Evolutionary conservation across 2,888 invertebrate species (phyloP), one percentile per base, ranked within the genome.

Genomic region (Lingula anatina): DNA sequence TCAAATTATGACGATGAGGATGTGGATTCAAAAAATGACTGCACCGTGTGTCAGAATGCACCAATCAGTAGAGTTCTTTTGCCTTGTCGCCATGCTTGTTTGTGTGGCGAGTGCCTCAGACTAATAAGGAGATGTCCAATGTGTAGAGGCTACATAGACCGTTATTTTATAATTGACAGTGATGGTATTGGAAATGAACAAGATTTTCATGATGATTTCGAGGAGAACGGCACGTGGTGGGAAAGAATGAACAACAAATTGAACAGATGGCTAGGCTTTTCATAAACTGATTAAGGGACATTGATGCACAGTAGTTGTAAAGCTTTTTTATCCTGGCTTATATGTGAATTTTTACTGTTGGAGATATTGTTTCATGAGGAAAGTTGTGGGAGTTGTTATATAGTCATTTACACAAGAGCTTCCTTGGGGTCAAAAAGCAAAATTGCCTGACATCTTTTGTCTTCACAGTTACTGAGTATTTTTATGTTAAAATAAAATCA

Each of bases 61-160:
- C 86, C 86, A 21, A 81, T 90, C 46, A 87, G 88, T 1, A 82
- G 89, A 57, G 90, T 89, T 35, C 78, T 91, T 49, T 80, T 91
- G 66, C 90, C 90, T 0, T 91, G 90, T 80, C 73, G 88, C 20
- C 90, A 91, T 78, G 89, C 90, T 3, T 90, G 90, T 65, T 85
- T 90, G 35, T 91, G 91, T 75, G 85, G 86, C 24, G 81, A 84
- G 41, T 91, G 90, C 71, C 86, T 90, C 68, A 83, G 84, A 41
- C 87, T 87, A 72, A 78, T 91, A 59, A 88, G 89, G 73, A 84
- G 87, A 61, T 91, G 91, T 72, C 91, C 91, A 21, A 88, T 91
- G 82, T 91, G 91, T 78, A 83, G 90, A 52, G 86, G 88, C 61
- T 85, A 84, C 39, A 89, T 90, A 66, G 85, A 85, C 59, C 86